phyloP scores from a whole-genome alignment of 2,797 vertebrate species.

The Manis javanica region DNA sequence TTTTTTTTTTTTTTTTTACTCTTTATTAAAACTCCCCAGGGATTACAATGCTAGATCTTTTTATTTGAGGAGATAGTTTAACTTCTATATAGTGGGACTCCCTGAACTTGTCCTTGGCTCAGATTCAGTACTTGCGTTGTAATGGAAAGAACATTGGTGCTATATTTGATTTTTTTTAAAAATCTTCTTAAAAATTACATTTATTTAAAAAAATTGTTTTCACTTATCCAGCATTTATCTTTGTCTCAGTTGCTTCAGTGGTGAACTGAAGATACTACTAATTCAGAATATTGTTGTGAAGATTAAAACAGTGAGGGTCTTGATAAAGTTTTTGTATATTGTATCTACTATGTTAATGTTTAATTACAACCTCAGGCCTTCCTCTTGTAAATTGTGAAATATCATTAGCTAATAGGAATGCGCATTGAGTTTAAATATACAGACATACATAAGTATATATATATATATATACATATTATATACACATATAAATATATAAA shows the following conservation, averaged over 20 bases:
- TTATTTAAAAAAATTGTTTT: not conserved
- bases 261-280: slow-evolving; percentile 16
- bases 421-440: not conserved
- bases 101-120: not conserved
- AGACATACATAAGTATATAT: not conserved
- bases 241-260: slow-evolving; percentile 1
- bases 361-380: not conserved
- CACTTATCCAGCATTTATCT: not conserved
- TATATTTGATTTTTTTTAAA: not conserved
- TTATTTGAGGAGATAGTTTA: slow-evolving; percentile 14
- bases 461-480: not conserved
- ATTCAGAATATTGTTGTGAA: slow-evolving; percentile 56
- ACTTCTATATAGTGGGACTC: slow-evolving; percentile 18
- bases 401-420: slow-evolving; percentile 16
- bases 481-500: not conserved
- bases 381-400: slow-evolving; percentile 47
- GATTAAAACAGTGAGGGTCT: not conserved
- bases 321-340: slow-evolving; percentile 44
- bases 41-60: slow-evolving; percentile 27
- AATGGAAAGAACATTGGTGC: not conserved
- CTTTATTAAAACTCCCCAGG: not conserved
- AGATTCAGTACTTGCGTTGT: not conserved
- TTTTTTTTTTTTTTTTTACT: not conserved
- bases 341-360: slow-evolving; percentile 19
- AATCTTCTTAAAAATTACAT: slow-evolving; percentile 37